Base-by-base conservation (phyloP, 2,113 vertebrate genomes). In the Epinephelus lanceolatus region DNA sequence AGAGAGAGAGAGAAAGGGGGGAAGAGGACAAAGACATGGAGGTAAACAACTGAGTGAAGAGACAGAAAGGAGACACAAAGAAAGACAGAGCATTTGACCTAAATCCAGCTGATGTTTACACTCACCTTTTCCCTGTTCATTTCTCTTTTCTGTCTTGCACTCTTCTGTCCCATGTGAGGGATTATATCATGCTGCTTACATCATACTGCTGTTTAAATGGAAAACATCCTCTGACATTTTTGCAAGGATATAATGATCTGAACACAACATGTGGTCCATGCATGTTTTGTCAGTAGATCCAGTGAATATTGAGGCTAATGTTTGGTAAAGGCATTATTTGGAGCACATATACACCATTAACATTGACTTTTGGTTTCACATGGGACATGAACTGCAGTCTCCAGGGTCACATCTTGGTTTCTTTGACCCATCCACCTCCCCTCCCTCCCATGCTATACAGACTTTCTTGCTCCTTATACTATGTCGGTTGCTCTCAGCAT, bases 241-340 rank as follows among this genome's bases (percentile, higher is more conserved):
- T 68, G 53, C 37, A 13, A 47, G 37, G 23, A 70, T 70, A 27
- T 30, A 66, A 23, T 62, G 73, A 59, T 67, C 18, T 21, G n/a
- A 6, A 21, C 14, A 18, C 8, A 25, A 33, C 17, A 47, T 33
- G 59, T 49, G 33, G 23, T 23, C 10, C 14, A 45, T 45, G 42
- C 6, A 37, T 45, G 9, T 45, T 45, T 12, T 45, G 3, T 45
- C 9, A 45, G 7, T 42, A 10, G 8, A 42, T 42, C 8, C 40
- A 42, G 9, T 12, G 42, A 45, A 45, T 45, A 11, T 10, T 45
- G 11, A 45, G 11, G 42, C 33, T 37, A 37, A 37, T 37, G 33
- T 37, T 6, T 37, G 33, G 33, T 37, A 37, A 37, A 37, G 33
- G 33, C 33, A 37, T 37, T 37, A 37, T 37, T 37, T 30, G 30